Conservation (phyloP, 1,140 invertebrate species). For the Probaryconus sp. region DNA sequence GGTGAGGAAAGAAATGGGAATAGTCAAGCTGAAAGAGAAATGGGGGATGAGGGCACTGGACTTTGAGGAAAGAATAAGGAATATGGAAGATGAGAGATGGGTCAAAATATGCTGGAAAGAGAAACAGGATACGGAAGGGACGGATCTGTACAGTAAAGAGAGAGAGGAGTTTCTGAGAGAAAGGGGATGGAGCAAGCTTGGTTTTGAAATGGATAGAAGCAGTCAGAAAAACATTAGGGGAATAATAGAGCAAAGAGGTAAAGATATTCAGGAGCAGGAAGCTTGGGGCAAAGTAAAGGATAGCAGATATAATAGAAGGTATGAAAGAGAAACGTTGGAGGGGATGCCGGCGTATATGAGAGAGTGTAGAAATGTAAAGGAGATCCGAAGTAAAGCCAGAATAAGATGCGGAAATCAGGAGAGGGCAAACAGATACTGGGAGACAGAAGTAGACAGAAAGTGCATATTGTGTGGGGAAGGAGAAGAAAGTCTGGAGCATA, state of each 20-base stretch:
- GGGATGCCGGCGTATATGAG: too few species aligned
- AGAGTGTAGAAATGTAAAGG: too few species aligned
- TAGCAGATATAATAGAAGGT: too few species aligned
- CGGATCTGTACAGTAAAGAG: background rate
- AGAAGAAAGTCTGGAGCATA: constrained; percentile 8
- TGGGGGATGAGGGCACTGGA: constrained; percentile 4
- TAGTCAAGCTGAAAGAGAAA: background rate
- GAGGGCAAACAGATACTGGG: constrained; percentile 14
- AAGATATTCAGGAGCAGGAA: background rate
- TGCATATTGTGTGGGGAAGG: constrained; percentile 1
- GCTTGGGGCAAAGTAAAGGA: background rate
- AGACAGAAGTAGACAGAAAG: constrained; percentile 1
- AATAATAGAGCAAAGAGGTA: background rate
- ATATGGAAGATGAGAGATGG: background rate
- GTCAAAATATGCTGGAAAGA: constrained; percentile 11
- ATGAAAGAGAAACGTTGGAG: too few species aligned
- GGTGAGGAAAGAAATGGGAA: background rate
- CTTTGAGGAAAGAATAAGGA: constrained; percentile 2
- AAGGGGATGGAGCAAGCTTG: background rate
- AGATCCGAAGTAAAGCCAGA: too few species aligned
- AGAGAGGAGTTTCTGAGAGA: constrained; percentile 9
- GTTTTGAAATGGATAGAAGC: background rate
- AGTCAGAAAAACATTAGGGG: background rate
- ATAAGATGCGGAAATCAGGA: constrained; percentile 24
- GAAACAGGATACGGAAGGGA: background rate